Evolutionary conservation across 2,113 vertebrate genomes (phyloP), one percentile per base, ranked within the genome.

Genomic region (Serinus canaria): DNA sequence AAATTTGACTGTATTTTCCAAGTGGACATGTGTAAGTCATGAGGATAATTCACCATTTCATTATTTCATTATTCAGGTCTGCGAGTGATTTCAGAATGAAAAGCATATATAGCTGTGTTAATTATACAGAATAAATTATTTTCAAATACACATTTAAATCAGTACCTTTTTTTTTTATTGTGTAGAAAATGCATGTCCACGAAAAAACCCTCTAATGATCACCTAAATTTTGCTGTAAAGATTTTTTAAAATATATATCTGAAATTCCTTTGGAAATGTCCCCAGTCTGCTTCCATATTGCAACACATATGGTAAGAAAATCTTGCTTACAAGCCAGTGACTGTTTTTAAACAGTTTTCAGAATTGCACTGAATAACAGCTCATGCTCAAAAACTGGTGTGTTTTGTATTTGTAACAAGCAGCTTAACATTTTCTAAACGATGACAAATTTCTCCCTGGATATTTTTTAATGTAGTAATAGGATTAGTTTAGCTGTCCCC

Each of bases 321-420:
- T 84, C 53, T 93, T 92, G 92, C 92, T 93, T 90, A 60, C 63
- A 81, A 93, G 84, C 76, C 59, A 90, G 21, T 66, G 77, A 56
- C 83, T 88, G 85, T 92, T 96, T 95, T 90, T 89, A 94, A 96
- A 92, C 90, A 87, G 39, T 70, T 92, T 92, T 88, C 76, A 81
- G 3, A 94, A 75, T 68, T 60, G 64, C 90, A 81, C 43, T 19
- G 58, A 60, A 37, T 89, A 89, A 78, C 55, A 90, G 56, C 80
- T 92, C 60, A 23, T 52, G 41, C 55, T 83, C 76, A 83, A 72
- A 75, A 89, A 27, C 55, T 19, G 30, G 6, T 74, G 28, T 52
- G 39, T 15, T 83, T 95, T 92, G 59, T 90, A 55, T 87, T 91
- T 92, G 64, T 92, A 96, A 83, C 52, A 92, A 89, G 31, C 19